Evolutionary conservation across 2,113 vertebrate genomes (phyloP), one percentile per base, ranked within the genome.

Genomic region (Himantopus leucocephalus): DNA sequence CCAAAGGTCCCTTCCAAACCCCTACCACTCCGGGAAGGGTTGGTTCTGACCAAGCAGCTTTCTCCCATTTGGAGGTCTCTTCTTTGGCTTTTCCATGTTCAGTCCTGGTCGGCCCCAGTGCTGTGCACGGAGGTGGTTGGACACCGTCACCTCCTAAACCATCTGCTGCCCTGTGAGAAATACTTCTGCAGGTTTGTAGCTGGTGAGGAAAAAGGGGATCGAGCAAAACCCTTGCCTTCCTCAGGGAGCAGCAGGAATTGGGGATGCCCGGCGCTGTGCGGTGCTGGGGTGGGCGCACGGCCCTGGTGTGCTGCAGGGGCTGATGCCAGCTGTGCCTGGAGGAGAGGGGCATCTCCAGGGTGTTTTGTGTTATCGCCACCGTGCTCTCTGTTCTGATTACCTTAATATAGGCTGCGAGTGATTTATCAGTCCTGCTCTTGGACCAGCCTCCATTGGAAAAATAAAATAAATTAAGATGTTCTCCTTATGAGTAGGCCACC

Each of bases 121-220:
- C 47, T 1, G 0, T 4, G 59, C 29, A 3, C 15, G 7, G 23
- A 22, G 73, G 0, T 16, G 26, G 30, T 2, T 30, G 39, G 53
- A 24, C 59, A 39, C 53, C 3, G 1, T 20, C 8, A 16, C 10
- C 37, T 58, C 52, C 71, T n/a, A 1, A 6, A 29, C 14, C 14
- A 71, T 29, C 63, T 58, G 22, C 35, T 48, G n/a, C 22, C 26
- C 27, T 3, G 1, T 24, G 26, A 35, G 30, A 45, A 30, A 6
- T 5, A 17, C 4, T 73, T 21, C 14, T 14, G 12, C 3, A 2
- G 14, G 37, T 34, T 43, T 58, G n/a, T 55, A n/a, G 43, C 34
- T 60, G 43, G 24, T 9, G 52, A 34, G 71, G 14, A 26, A 77
- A 56, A 56, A 52, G 37, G 8, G 18, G 64, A 13, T 29, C 1